These are phyloP conservation scores for Pyrocephalus nanus DNA, from an alignment of 2,797 vertebrate species.

Conservation along the genomic window DNA sequence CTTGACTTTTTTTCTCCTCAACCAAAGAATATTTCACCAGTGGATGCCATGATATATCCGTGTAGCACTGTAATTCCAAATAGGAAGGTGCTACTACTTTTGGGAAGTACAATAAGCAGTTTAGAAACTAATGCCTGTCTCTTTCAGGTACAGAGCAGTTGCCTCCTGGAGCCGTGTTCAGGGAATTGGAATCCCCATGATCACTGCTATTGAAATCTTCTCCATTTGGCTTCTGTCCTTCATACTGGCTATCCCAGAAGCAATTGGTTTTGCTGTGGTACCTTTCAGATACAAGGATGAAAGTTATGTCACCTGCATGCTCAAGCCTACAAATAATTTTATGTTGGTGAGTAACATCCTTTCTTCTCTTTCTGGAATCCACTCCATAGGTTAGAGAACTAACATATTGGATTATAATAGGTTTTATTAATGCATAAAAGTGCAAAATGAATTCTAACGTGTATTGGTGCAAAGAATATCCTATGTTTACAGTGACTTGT, in stretches of 20 bases:
- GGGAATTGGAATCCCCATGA: slow-evolving; percentile 91
- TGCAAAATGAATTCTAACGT: not conserved
- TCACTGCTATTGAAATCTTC: slow-evolving; percentile 91
- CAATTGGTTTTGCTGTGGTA: slow-evolving; percentile 86
- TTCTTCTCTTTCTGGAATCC: not conserved
- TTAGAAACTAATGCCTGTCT: not conserved
- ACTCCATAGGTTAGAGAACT: not conserved
- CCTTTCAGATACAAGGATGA: slow-evolving; percentile 79
- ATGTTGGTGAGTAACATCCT: slow-evolving; percentile 78
- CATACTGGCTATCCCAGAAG: slow-evolving; percentile 92
- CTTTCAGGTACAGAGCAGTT: slow-evolving; percentile 91
- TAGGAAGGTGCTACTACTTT: not conserved
- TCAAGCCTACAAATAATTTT: slow-evolving; percentile 77
- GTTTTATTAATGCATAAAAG: not conserved
- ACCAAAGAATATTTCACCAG: not conserved
- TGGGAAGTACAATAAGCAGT: not conserved
- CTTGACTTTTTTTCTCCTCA: not conserved
- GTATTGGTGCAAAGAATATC: not conserved
- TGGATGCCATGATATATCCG: not conserved
- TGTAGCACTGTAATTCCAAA: not conserved
- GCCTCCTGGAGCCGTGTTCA: slow-evolving; percentile 98
- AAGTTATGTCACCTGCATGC: slow-evolving; percentile 85
- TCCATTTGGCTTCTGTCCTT: slow-evolving; percentile 93
- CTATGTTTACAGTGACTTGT: not conserved
- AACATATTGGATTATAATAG: not conserved